Base-by-base conservation (phyloP, 2,888 invertebrate genomes). In the Epirrhoe tristata region DNA sequence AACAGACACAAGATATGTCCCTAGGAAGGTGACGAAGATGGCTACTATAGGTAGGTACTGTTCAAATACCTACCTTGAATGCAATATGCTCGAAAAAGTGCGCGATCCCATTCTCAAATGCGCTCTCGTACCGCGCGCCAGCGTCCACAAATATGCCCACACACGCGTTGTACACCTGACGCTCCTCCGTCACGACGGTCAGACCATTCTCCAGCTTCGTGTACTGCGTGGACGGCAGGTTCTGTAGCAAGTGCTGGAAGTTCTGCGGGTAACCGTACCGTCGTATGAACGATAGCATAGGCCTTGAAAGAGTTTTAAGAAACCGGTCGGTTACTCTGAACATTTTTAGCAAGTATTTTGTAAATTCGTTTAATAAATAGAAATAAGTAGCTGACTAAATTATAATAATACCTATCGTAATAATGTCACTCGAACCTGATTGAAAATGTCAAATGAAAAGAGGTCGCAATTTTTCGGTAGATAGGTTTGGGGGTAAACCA, bases 111-210 rank as follows among this genome's bases (percentile, higher is more conserved):
- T 89, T 89, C 54, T 89, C 86, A 14, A 69, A 70, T 0, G 72
- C 53, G 50, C 71, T 75, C 66, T 93, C 93, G 68, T 88, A 88
- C 5, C 90, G 77, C 1, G 91, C 79, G 6, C 93, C 93, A 0
- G 82, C 87, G 55, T 90, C 85, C 1, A 88, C 79, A 64, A 81
- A 91, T 1, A 91, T 61, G 0, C 87, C 90, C 2, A 92, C 60
- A 62, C 84, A 85, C 0, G 79, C 81, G 57, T 83, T 77, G 48
- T 96, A 96, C 14, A 97, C 95, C 24, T 98, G 97, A 70, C 97
- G 97, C 84, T 98, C 97, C 64, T 99, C 99, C 7, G 98, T 98
- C 2, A 98, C 99, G 5, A 99, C 96, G 76, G 97, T 94, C 78
- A 99, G 94, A 0, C 99, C 98, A 88, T 97, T 98, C 39, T 95